Evolutionary conservation across 2,113 vertebrate species (phyloP).

Genomic region (Pyxicephalus adspersus): DNA sequence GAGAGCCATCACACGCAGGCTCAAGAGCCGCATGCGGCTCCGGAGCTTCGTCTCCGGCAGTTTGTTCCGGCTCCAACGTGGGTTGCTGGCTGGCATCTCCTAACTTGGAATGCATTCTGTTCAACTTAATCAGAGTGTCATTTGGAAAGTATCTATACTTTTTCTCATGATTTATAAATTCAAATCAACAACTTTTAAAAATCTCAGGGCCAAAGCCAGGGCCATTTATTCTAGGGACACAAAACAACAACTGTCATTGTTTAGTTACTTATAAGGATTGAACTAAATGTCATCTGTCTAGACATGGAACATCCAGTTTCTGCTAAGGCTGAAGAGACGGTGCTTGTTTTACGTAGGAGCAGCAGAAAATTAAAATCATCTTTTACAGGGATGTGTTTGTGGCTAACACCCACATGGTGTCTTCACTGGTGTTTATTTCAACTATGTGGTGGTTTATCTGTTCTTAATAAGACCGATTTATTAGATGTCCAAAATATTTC

Average conservation of each 20-base stretch:
- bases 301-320: constrained; percentile 23
- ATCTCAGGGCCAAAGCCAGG: not conserved
- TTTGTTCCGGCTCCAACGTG: no score
- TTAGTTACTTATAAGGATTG: not conserved
- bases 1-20: no score
- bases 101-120: no score
- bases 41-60: no score
- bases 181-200: constrained; percentile 5
- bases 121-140: no score
- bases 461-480: constrained; percentile 4
- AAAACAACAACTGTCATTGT: not conserved
- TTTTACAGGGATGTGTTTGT: constrained; percentile 9
- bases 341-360: not conserved
- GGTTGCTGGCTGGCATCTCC: no score
- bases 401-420: constrained; percentile 4
- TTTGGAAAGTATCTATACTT: no score
- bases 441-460: constrained; percentile 23
- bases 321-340: not conserved
- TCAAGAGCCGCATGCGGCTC: no score
- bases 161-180: no score
- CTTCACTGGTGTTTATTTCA: constrained; percentile 20
- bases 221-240: constrained; percentile 9
- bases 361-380: constrained; percentile 25
- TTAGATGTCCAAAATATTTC: constrained; percentile 6
- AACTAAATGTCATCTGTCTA: constrained; percentile 15